Conservation (phyloP, 2,888 invertebrate genomes). For the Steinernema scapterisci region DNA sequence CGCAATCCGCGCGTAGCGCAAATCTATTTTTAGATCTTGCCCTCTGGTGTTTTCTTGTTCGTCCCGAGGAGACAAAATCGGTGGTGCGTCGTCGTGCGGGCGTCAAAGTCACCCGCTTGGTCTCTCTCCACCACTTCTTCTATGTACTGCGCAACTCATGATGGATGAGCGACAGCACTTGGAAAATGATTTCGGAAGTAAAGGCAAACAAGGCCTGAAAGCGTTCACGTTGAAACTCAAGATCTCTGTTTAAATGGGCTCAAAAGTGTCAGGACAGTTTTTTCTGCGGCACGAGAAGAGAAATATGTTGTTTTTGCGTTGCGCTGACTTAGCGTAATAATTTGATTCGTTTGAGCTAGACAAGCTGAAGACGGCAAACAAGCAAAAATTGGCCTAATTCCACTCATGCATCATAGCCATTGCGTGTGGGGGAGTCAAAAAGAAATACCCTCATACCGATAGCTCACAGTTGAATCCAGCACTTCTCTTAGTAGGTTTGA, state of each 20-base stretch:
- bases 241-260: no score
- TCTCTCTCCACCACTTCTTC: no score
- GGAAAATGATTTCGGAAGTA: slow-evolving; percentile 7
- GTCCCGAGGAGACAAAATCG: no score
- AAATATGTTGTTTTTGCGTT: no score
- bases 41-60: slow-evolving; percentile 17
- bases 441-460: not conserved
- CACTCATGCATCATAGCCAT: not conserved
- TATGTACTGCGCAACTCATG: not conserved
- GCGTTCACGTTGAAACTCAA: no score
- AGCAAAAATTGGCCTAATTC: not conserved
- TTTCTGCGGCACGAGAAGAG: no score
- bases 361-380: no score
- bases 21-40: slow-evolving; percentile 1
- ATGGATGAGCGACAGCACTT: slow-evolving; percentile 5
- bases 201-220: not conserved
- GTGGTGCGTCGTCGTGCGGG: not conserved
- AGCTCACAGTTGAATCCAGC: not conserved
- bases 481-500: not conserved
- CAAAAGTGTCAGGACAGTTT: no score
- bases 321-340: no score
- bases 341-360: no score
- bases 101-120: not conserved
- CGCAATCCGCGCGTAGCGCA: not conserved
- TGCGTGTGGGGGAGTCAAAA: not conserved